phyloP scores from a whole-genome alignment of 23 tunicate species.

The Diplosoma virens region DNA sequence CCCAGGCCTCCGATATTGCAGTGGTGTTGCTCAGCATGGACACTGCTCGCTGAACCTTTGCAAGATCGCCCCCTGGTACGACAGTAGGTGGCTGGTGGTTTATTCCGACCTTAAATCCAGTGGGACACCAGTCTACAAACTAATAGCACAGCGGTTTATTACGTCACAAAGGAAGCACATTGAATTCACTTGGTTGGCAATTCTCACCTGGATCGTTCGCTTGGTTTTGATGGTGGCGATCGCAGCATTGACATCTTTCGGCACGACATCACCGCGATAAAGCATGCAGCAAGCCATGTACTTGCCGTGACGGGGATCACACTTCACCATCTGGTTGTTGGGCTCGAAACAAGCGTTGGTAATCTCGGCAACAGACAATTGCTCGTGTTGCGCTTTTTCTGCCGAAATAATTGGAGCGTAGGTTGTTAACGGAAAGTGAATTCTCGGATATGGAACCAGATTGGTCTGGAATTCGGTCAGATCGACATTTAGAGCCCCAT shows the following conservation, averaged over 20 bases:
- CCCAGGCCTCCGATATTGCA: constrained; percentile 59
- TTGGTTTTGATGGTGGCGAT: constrained; percentile 41
- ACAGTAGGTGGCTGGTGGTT: constrained; percentile 43
- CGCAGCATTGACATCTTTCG: constrained; percentile 64
- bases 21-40: constrained; percentile 66
- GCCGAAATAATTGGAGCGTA: constrained; percentile 69
- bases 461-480: constrained; percentile 73
- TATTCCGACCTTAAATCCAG: constrained; percentile 54
- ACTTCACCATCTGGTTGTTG: constrained; percentile 40
- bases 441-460: constrained; percentile 66
- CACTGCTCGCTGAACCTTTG: constrained; percentile 41
- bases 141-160: too few relatives aligned
- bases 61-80: constrained; percentile 59
- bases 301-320: constrained; percentile 51
- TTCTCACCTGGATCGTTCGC: constrained; percentile 48
- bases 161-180: too few relatives aligned
- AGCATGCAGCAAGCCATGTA: constrained; percentile 74
- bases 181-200: too few relatives aligned
- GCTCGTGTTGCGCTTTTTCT: constrained; percentile 57
- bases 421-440: constrained; percentile 68
- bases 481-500: constrained; percentile 71
- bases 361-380: constrained; percentile 43
- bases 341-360: constrained; percentile 63
- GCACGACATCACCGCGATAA: constrained; percentile 60
- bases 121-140: constrained; percentile 59